Conservation (phyloP, 1,140 invertebrate species). For the Gerris buenoi region DNA sequence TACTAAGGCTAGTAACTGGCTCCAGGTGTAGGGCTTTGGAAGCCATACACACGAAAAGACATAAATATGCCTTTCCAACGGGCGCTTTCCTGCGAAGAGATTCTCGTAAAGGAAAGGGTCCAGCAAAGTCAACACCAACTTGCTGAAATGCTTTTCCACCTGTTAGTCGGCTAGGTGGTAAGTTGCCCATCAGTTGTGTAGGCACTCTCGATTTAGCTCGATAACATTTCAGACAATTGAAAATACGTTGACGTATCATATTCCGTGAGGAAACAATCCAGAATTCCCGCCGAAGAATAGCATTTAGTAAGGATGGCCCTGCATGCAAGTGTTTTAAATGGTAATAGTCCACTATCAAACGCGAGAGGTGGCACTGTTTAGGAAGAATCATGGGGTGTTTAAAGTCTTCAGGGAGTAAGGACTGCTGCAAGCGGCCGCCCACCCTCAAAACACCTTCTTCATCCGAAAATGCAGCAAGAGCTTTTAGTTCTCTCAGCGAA, state of each 20-base stretch:
- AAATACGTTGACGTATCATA: constrained; percentile 17
- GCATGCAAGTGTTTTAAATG: too few species aligned
- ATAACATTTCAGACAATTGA: constrained; percentile 24
- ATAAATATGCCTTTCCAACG: constrained; percentile 29
- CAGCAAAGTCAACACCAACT: constrained; percentile 30
- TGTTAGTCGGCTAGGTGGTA: constrained; percentile 23
- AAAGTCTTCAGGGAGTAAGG: too few species aligned
- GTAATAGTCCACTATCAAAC: too few species aligned
- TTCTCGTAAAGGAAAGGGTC: constrained; percentile 28
- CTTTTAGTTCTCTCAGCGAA: constrained; percentile 18
- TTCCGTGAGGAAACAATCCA: too few species aligned
- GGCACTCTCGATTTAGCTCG: constrained; percentile 10
- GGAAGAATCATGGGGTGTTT: too few species aligned
- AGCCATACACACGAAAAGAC: constrained; percentile 31
- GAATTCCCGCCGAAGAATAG: too few species aligned
- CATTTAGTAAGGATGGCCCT: too few species aligned
- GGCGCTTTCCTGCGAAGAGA: constrained; percentile 18
- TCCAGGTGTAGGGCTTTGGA: constrained; percentile 32
- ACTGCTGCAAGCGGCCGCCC: too few species aligned
- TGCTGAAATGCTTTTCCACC: constrained; percentile 23
- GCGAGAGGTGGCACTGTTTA: too few species aligned
- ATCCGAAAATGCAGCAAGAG: constrained; percentile 24
- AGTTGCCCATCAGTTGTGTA: constrained; percentile 24
- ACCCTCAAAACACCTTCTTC: constrained; percentile 18
- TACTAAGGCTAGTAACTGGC: constrained; percentile 27